These are phyloP conservation scores for Slavum lentiscoides DNA, from an alignment of 2,888 invertebrate genomes.

Conservation along the genomic window DNA sequence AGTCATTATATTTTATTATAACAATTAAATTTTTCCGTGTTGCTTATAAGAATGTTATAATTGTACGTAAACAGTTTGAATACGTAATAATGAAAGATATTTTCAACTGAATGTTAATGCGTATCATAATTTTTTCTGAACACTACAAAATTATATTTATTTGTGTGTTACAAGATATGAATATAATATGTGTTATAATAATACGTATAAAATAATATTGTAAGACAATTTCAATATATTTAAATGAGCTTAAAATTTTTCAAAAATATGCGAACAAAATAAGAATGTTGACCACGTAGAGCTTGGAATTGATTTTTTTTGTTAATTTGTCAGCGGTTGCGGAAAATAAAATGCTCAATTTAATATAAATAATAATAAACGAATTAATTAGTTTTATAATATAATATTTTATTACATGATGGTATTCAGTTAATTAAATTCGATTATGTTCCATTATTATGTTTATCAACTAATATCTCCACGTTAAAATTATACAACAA, in stretches of 20 bases:
- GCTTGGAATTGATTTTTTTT: too few species aligned
- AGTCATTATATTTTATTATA: background rate
- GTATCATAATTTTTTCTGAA: background rate
- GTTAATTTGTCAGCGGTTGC: too few species aligned
- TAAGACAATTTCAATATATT: too few species aligned
- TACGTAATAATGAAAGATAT: background rate
- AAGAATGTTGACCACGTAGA: too few species aligned
- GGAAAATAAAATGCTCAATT: too few species aligned
- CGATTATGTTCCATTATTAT: background rate
- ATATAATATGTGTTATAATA: too few species aligned
- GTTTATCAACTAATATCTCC: background rate
- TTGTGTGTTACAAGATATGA: too few species aligned
- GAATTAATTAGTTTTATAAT: background rate
- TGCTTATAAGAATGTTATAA: background rate
- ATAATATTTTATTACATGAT: background rate
- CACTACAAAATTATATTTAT: too few species aligned
- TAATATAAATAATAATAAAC: too few species aligned
- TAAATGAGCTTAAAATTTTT: too few species aligned
- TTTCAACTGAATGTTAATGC: background rate
- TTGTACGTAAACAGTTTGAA: background rate
- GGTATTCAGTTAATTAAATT: background rate
- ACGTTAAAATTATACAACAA: background rate
- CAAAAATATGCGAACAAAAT: too few species aligned
- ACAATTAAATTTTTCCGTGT: background rate
- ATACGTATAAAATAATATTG: too few species aligned